Evolutionary conservation across 2,797 vertebrate genomes (phyloP).

Genomic region (Clarias platycephalus): DNA sequence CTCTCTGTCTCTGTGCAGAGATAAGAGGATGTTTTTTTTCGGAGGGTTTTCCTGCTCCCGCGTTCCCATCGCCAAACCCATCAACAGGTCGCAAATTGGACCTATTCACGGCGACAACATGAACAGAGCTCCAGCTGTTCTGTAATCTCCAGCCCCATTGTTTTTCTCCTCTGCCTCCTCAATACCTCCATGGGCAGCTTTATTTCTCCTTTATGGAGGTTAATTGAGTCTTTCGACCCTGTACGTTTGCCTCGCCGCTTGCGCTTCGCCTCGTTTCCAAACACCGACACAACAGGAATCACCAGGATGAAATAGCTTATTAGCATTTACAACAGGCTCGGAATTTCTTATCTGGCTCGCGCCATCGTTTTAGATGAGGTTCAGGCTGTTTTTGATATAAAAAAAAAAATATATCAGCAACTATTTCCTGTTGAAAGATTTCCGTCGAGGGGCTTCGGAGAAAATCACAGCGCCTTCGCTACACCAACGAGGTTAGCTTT

Average conservation of each 20-base stretch:
- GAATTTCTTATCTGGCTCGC: background rate
- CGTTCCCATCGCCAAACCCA: slow-evolving; percentile 11
- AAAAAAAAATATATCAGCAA: background rate
- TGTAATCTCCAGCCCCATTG: slow-evolving; percentile 46
- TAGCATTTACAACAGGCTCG: slow-evolving; percentile 12
- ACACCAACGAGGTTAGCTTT: slow-evolving; percentile 71
- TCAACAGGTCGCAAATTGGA: slow-evolving; percentile 40
- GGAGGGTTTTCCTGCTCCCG: background rate
- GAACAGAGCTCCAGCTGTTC: slow-evolving; percentile 53
- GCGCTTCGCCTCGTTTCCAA: slow-evolving; percentile 50
- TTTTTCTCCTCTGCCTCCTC: slow-evolving; percentile 50
- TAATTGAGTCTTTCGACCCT: slow-evolving; percentile 75
- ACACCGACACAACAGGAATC: slow-evolving; percentile 54
- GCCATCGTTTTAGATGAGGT: background rate
- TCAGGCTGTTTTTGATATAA: background rate
- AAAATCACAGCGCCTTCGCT: slow-evolving; percentile 72
- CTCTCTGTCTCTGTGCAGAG: background rate
- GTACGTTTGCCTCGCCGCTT: slow-evolving; percentile 57
- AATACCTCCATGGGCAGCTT: slow-evolving; percentile 50
- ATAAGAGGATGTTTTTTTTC: slow-evolving; percentile 25
- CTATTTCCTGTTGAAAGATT: slow-evolving; percentile 59
- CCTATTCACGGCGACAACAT: slow-evolving; percentile 47
- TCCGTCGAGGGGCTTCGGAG: slow-evolving; percentile 40
- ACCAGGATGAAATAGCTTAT: slow-evolving; percentile 44
- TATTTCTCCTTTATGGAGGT: slow-evolving; percentile 66